Evolutionary conservation across 2,888 invertebrate genomes (phyloP), one percentile per base, ranked within the genome.

Genomic region (Orthosia incerta): DNA sequence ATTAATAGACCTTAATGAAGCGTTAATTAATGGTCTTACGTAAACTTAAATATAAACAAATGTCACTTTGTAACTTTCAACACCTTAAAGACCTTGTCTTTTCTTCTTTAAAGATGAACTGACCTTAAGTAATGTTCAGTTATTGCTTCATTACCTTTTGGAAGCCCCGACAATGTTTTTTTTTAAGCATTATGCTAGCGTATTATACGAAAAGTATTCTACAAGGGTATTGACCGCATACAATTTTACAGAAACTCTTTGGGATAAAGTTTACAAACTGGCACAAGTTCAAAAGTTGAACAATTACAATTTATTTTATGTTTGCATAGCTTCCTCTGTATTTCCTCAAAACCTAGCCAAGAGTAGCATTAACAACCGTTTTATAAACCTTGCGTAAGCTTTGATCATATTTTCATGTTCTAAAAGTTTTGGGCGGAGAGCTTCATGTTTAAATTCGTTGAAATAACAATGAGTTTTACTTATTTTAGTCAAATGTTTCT

Each of bases 211-310:
- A 61, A 62, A 64, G 23, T 68, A n/a, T 9, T 0, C 11, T 53
- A 64, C 50, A 31, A 55, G 85, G 88, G 79, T 81, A 74, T 79
- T 86, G 87, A 87, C 85, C 86, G 71, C 81, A 82, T 82, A 82
- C 76, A 84, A 87, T 53, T 87, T 87, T 86, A 82, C 77, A 85
- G 71, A 66, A 80, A 84, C 71, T 74, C 63, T 77, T 74, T 66
- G 39, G 70, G 16, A 69, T 62, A 73, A 79, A 79, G 67, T 86
- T 83, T 72, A 68, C 67, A 79, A 83, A 81, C 84, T 91, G 91
- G 91, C 91, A 89, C 75, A 79, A 66, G 82, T 87, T 90, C 91
- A 90, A 90, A 87, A 80, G 76, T 65, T 80, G 71, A 71, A 81
- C n/a, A n/a, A n/a, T n/a, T 77, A 80, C 53, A 71, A 82, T 79